These are phyloP conservation scores for Mesodorylaimus sp. DNA, from an alignment of 2,888 invertebrate genomes.

Conservation along the genomic window DNA sequence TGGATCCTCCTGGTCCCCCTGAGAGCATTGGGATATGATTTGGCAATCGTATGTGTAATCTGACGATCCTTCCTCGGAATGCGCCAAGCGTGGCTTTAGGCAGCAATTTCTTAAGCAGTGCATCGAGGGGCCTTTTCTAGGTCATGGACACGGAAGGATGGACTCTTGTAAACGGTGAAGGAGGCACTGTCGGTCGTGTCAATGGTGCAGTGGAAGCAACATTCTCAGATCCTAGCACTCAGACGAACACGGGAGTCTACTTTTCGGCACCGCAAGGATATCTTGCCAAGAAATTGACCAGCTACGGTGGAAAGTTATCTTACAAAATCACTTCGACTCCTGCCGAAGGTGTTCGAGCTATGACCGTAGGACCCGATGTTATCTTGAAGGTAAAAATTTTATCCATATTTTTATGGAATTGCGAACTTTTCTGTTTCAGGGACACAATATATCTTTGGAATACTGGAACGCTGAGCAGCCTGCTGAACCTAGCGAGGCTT, in stretches of 20 bases:
- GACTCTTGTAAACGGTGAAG: conserved; percentile 27
- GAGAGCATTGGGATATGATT: too few relatives aligned
- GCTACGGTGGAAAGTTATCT: conserved; percentile 33
- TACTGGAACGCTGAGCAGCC: conserved; percentile 62
- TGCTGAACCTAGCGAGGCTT: conserved; percentile 43
- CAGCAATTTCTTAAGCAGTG: too few relatives aligned
- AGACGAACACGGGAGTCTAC: conserved; percentile 38
- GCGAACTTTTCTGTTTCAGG: too few relatives aligned
- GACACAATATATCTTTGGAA: conserved; percentile 47
- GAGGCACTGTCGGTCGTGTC: too few relatives aligned
- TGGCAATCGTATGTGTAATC: too few relatives aligned
- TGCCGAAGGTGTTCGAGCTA: conserved; percentile 19
- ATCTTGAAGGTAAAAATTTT: conserved; percentile 36
- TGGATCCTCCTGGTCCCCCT: too few relatives aligned
- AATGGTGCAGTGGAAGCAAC: background rate
- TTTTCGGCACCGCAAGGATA: conserved; percentile 55
- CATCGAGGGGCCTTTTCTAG: too few relatives aligned
- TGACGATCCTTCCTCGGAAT: too few relatives aligned
- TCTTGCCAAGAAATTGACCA: conserved; percentile 50
- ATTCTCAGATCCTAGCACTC: background rate
- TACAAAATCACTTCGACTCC: conserved; percentile 29
- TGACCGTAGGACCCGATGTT: conserved; percentile 50
- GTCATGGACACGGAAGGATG: conserved; percentile 48
- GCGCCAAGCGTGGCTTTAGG: too few relatives aligned
- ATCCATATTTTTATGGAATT: background rate